Percentiles rank a stretch among this genome's conserved stretches.
Conservation (phyloP, 2,797 vertebrate genomes). For the Threskiornis aethiopicus region DNA sequence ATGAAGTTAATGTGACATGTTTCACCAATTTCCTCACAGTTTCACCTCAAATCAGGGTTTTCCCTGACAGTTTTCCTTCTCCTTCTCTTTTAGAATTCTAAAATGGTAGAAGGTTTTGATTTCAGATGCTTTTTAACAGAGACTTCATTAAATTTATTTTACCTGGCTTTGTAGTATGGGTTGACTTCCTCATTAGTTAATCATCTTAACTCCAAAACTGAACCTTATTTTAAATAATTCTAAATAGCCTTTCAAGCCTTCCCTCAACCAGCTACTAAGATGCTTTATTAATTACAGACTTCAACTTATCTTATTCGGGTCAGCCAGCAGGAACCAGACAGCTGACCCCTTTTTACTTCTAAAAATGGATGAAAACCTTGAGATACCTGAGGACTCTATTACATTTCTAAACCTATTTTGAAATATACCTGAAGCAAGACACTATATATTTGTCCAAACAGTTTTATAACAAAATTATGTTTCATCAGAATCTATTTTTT, state of each 20-base stretch:
- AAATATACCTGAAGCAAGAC: not conserved
- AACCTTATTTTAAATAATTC: not conserved
- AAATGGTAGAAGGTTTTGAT: not conserved
- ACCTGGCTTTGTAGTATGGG: not conserved
- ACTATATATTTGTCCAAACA: not conserved
- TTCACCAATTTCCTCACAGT: not conserved
- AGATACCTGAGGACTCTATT: not conserved
- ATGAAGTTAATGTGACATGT: not conserved
- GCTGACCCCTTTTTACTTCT: not conserved
- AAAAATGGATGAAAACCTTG: not conserved
- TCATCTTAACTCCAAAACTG: not conserved
- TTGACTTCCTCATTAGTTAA: not conserved
- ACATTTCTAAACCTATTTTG: not conserved
- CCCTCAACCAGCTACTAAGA: not conserved
- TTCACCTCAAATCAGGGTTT: not conserved
- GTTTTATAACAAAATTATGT: not conserved
- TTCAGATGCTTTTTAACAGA: not conserved
- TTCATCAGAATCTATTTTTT: not conserved
- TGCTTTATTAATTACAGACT: not conserved
- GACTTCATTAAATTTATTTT: not conserved
- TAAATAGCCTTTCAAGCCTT: not conserved
- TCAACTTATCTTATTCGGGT: not conserved
- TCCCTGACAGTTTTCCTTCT: not conserved
- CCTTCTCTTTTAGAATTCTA: not conserved
- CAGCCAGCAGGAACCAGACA: not conserved